These are phyloP conservation scores for Odontomyia ornata DNA, from an alignment of 2,888 invertebrate species.

Conservation along the genomic window DNA sequence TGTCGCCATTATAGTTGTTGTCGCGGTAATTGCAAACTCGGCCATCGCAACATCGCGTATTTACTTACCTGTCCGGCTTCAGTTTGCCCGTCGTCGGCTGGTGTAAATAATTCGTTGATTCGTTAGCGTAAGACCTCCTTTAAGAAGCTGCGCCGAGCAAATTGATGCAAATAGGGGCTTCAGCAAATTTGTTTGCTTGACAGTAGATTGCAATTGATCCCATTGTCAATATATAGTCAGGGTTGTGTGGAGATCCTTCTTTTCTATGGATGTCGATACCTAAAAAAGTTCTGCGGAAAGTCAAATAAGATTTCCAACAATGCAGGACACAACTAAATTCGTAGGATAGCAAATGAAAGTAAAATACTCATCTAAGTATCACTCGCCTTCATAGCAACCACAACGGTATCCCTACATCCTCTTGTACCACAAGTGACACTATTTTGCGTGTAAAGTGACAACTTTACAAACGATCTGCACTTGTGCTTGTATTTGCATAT, in stretches of 20 bases:
- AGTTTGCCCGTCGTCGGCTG: background rate
- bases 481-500: slow-evolving; percentile 41
- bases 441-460: slow-evolving; percentile 42
- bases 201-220: slow-evolving; percentile 25
- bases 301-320: too few relatives aligned
- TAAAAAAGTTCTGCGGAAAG: background rate
- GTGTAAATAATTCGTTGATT: slow-evolving; percentile 30
- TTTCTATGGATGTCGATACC: background rate
- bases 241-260: background rate
- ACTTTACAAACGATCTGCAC: slow-evolving; percentile 43
- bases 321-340: too few relatives aligned
- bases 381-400: background rate
- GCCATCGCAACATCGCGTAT: background rate
- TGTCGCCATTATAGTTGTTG: slow-evolving; percentile 31
- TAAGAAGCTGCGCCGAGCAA: slow-evolving; percentile 31
- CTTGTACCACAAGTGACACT: background rate
- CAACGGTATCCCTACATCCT: background rate
- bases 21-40: slow-evolving; percentile 35
- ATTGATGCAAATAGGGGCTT: slow-evolving; percentile 43
- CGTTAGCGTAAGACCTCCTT: slow-evolving; percentile 36
- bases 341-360: too few relatives aligned
- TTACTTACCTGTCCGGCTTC: background rate
- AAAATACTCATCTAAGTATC: too few relatives aligned
- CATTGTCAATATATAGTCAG: background rate
- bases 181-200: slow-evolving; percentile 25